A percentile compares a stretch with the other conserved stretches of the same genome.
Evolutionary conservation across 2,797 vertebrate genomes (phyloP).

Genomic region (Pangasius mekongensis): DNA sequence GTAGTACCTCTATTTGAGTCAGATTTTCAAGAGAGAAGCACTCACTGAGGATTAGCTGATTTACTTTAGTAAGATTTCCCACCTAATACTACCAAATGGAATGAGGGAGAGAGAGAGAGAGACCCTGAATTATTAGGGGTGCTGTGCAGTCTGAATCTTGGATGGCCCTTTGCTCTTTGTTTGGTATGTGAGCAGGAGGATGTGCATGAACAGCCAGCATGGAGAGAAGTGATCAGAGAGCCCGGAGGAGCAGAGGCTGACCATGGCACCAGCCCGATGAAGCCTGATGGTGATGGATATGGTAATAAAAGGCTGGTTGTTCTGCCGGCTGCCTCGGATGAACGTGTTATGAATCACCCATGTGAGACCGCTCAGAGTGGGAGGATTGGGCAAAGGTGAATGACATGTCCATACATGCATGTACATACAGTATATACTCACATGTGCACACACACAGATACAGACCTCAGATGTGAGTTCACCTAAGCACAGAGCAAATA

Average conservation of each 20-base stretch:
- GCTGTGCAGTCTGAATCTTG: slow-evolving; percentile 25
- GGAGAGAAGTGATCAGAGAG: slow-evolving; percentile 71
- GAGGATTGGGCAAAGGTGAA: slow-evolving; percentile 46
- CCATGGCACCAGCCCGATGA: slow-evolving; percentile 75
- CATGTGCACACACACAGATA: not conserved
- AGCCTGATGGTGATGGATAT: slow-evolving; percentile 80
- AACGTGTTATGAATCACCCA: slow-evolving; percentile 80
- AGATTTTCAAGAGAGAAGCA: not conserved
- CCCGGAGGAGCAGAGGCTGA: slow-evolving; percentile 61
- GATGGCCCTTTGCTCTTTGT: slow-evolving; percentile 41
- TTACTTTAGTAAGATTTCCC: not conserved
- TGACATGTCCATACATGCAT: slow-evolving; percentile 23
- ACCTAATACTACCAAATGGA: not conserved
- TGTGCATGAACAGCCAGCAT: slow-evolving; percentile 69
- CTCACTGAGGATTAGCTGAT: slow-evolving; percentile 15
- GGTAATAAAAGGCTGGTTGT: slow-evolving; percentile 82
- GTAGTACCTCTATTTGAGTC: not conserved
- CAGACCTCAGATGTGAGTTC: not conserved
- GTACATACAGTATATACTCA: slow-evolving; percentile 6
- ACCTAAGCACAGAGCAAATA: slow-evolving; percentile 19
- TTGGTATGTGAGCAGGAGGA: slow-evolving; percentile 64
- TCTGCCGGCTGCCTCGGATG: slow-evolving; percentile 77
- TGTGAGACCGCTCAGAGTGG: slow-evolving; percentile 69
- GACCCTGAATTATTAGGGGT: not conserved
- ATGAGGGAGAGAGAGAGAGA: not conserved